Conservation (phyloP, 2,888 invertebrate genomes). For the Pomacea canaliculata region DNA sequence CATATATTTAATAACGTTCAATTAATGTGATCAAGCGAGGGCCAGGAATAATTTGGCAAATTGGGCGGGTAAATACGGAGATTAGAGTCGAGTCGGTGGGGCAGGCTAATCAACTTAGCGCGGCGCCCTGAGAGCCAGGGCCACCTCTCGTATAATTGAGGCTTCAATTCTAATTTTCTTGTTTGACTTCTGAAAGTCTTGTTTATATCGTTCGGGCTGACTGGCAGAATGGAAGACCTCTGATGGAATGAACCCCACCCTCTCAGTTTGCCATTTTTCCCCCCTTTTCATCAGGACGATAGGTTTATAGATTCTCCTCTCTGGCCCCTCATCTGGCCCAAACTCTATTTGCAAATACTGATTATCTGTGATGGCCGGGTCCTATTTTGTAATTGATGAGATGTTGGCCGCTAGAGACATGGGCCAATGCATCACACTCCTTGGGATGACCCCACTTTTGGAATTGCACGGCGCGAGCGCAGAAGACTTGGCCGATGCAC, state of each 20-base stretch:
- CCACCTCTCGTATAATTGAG: constrained; percentile 31
- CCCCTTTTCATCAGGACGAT: background rate
- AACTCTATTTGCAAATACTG: constrained; percentile 32
- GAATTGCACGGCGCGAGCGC: constrained; percentile 21
- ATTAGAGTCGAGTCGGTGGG: constrained; percentile 26
- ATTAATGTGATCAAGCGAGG: constrained; percentile 37
- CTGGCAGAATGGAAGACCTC: background rate
- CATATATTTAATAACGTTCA: constrained; percentile 41
- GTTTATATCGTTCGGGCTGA: constrained; percentile 10
- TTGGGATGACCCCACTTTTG: constrained; percentile 32
- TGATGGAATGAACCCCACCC: constrained; percentile 6
- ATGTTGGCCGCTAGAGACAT: constrained; percentile 26
- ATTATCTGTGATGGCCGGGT: constrained; percentile 17
- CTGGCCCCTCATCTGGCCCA: constrained; percentile 8
- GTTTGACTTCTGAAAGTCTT: constrained; percentile 26
- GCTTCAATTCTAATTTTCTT: constrained; percentile 29
- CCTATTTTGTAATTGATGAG: constrained; percentile 32
- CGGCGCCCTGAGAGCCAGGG: constrained; percentile 4
- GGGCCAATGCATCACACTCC: constrained; percentile 27
- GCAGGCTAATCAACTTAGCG: constrained; percentile 33
- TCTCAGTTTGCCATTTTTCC: background rate
- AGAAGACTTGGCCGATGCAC: constrained; percentile 10
- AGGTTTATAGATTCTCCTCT: constrained; percentile 16
- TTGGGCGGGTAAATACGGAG: constrained; percentile 34
- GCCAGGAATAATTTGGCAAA: constrained; percentile 35